Evolutionary conservation across 2,888 invertebrate species (phyloP), one percentile per base, ranked within the genome.

Genomic region (Reticulitermes lucifugus): DNA sequence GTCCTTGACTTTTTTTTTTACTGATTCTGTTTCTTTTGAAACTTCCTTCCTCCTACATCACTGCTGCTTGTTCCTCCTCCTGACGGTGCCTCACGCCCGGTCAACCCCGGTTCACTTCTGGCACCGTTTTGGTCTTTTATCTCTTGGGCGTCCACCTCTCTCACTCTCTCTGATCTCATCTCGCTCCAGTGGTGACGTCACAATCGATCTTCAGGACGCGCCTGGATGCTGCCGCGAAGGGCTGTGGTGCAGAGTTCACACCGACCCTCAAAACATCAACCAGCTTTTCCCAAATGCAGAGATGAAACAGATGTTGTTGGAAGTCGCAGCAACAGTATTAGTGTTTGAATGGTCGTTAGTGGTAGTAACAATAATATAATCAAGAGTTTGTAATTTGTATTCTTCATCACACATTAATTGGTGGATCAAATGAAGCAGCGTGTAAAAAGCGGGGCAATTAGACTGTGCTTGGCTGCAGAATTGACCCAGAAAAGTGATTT

Each of bases 31-130:
- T 77, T 77, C 77, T 43, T 77, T 77, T 46, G 43, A 46, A 77
- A 73, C 73, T 41, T 73, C 73, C 77, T 77, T 77, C 77, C 77
- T 41, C 25, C 77, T 77, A 77, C 77, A 77, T 77, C 21, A 77
- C 51, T 46, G 41, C 46, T 21, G 77, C n/a, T 12, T 43, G 22
- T 60, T 60, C n/a, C n/a, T 22, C n/a, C 3, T 41, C 21, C 7
- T 41, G 22, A 9, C 10, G 22, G 22, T 22, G 22, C 77, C n/a
- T 77, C n/a, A 46, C 77, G 77, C 77, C 77, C 77, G 51, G 77
- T 75, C 75, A 75, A 75, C 75, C 43, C 43, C 41, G 75, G 43
- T 75, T 75, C 46, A 73, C 73, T 73, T 73, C 73, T 73, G 18
- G 14, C 55, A 55, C 55, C 55, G 55, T 4, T 55, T 55, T 18